Conservation (phyloP, 2,888 invertebrate genomes). For the Aphodius sticticus region DNA sequence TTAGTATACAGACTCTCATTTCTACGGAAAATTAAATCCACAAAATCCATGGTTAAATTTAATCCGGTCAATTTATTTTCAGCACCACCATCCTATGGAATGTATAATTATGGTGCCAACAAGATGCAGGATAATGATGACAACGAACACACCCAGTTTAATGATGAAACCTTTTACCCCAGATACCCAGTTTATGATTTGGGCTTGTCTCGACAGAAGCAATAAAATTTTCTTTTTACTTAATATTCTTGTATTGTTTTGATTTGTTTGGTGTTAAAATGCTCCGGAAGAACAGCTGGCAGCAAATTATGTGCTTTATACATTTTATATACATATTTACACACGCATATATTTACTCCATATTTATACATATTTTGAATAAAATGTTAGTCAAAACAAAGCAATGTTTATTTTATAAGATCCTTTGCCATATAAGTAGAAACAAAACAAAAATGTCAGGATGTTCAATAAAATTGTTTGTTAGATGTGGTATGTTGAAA, state of each 20-base stretch:
- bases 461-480: not conserved
- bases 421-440: not conserved
- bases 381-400: not conserved
- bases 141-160: constrained; percentile 65
- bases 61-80: not conserved
- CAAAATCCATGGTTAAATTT: not conserved
- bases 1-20: not conserved
- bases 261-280: not conserved
- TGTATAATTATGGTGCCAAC: constrained; percentile 67
- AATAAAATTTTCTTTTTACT: not conserved
- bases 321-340: not conserved
- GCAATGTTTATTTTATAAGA: not conserved
- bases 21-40: not conserved
- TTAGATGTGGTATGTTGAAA: too few relatives aligned
- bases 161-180: constrained; percentile 43
- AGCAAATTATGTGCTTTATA: not conserved
- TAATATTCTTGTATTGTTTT: not conserved
- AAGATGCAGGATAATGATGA: constrained; percentile 72
- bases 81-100: constrained; percentile 72
- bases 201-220: not conserved
- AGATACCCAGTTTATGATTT: constrained; percentile 48
- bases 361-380: not conserved
- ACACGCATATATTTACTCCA: not conserved
- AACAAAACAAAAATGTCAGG: not conserved
- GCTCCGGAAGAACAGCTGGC: not conserved